Conservation (phyloP, 1,140 invertebrate genomes). For the Diabrotica undecimpunctata region DNA sequence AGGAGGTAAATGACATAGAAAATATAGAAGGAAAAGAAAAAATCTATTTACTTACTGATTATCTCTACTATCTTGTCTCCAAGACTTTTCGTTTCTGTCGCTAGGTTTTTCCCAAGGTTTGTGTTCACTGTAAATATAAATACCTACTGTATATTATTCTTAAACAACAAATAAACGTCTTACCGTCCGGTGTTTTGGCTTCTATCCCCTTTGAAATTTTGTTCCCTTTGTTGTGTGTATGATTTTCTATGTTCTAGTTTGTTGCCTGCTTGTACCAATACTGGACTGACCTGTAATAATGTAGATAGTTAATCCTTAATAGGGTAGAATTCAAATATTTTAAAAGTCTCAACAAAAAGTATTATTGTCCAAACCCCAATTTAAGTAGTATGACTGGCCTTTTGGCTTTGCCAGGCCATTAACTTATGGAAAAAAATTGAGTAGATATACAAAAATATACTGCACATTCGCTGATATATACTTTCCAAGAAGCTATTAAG, state of each 20-base stretch:
- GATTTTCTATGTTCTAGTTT: conserved; percentile 40
- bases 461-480: no score
- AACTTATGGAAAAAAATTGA: no score
- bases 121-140: conserved; percentile 6
- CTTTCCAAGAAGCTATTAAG: no score
- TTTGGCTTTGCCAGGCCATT: no score
- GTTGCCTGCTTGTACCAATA: conserved; percentile 40
- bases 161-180: conserved; percentile 10
- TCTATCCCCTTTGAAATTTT: conserved; percentile 20
- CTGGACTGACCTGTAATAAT: conserved; percentile 30
- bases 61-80: conserved; percentile 25
- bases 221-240: conserved; percentile 3
- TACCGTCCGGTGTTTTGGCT: conserved; percentile 29
- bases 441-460: no score
- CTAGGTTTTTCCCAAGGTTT: conserved; percentile 17
- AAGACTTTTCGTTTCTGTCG: conserved; percentile 22
- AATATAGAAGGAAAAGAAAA: no score
- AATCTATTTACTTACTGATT: conserved; percentile 17
- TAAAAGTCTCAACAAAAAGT: no score
- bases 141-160: not conserved
- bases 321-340: no score
- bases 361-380: no score
- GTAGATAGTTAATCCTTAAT: no score
- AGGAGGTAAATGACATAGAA: no score
- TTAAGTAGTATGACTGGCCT: no score